phyloP scores from a whole-genome alignment of 2,797 vertebrate genomes.

The Arremon brunneinucha region DNA sequence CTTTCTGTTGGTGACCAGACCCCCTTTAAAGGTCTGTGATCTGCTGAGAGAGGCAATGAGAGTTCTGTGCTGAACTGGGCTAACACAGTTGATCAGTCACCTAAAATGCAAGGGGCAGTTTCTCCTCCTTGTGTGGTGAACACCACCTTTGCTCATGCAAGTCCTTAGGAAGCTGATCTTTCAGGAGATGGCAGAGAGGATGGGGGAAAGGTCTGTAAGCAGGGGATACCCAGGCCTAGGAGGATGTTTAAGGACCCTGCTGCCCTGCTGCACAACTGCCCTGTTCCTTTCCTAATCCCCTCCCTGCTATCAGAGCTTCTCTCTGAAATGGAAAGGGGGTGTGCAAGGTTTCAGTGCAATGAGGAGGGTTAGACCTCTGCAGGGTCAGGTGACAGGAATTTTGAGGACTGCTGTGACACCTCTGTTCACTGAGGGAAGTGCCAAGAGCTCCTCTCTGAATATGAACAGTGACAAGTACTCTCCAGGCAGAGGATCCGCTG shows the following conservation, averaged over 20 bases:
- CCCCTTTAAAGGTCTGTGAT: not conserved
- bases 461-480: not conserved
- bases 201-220: not conserved
- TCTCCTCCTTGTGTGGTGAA: not conserved
- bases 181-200: not conserved
- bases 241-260: not conserved
- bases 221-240: not conserved
- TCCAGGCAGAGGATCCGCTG: not conserved
- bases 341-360: not conserved
- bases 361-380: not conserved
- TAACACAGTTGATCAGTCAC: fast-evolving
- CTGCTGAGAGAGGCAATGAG: not conserved
- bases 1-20: not conserved
- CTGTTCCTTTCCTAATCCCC: not conserved
- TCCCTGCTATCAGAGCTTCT: not conserved
- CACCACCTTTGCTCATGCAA: not conserved
- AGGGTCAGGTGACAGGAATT: not conserved
- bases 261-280: fast-evolving
- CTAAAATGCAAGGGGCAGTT: not conserved
- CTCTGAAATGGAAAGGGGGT: not conserved
- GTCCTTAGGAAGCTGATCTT: not conserved
- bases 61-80: not conserved
- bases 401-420: not conserved
- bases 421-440: not conserved
- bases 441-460: not conserved